Evolutionary conservation across 1,140 invertebrate genomes (phyloP).

Genomic region (Drosophila ironensis): DNA sequence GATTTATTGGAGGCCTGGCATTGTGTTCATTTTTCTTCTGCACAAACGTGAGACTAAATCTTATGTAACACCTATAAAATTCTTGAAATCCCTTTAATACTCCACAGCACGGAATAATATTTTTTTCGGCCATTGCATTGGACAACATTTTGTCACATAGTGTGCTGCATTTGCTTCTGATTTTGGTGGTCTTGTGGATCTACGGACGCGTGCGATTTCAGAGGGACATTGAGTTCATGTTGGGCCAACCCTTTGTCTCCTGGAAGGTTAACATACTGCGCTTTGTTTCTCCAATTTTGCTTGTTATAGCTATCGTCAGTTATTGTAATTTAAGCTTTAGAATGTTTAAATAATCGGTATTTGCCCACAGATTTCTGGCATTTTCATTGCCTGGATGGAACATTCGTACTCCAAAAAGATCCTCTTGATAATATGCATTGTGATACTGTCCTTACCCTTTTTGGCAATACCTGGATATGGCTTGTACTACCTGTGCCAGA

Average conservation of each 20-base stretch:
- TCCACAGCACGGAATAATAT: conserved; percentile 43
- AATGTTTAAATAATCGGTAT: background rate
- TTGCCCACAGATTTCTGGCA: background rate
- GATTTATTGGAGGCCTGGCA: conserved; percentile 38
- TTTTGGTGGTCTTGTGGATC: conserved; percentile 88
- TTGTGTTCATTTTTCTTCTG: conserved; percentile 52
- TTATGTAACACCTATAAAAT: too few relatives aligned
- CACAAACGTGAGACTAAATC: conserved; percentile 64
- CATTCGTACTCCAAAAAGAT: conserved; percentile 4
- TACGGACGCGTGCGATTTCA: conserved; percentile 89
- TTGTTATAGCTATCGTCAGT: conserved; percentile 56
- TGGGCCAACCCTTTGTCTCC: conserved; percentile 86
- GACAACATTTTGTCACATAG: conserved; percentile 87
- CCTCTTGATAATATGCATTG: conserved; percentile 13
- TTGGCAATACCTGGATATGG: conserved; percentile 64
- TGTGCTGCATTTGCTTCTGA: conserved; percentile 87
- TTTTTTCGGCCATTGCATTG: conserved; percentile 41
- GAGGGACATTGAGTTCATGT: conserved; percentile 90
- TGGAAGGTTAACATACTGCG: conserved; percentile 72
- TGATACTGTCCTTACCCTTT: conserved; percentile 48
- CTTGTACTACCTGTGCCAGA: conserved; percentile 47
- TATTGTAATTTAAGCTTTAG: too few relatives aligned
- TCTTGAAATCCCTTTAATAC: too few relatives aligned
- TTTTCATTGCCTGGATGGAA: conserved; percentile 8
- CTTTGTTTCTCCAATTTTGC: conserved; percentile 61